Conservation (phyloP, 2,888 invertebrate genomes). For the Cephonodes hylas region DNA sequence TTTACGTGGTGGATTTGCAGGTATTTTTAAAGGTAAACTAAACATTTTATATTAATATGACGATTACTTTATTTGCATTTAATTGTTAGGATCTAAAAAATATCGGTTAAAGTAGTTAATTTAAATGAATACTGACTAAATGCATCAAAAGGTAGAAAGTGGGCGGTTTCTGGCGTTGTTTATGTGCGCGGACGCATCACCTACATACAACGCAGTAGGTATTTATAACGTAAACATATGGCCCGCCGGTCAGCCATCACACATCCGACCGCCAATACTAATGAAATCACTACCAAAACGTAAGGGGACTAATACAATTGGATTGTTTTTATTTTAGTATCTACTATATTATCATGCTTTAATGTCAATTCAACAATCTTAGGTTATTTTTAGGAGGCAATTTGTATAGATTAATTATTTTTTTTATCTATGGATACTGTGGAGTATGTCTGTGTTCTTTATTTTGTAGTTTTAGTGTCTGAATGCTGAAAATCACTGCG, state of each 20-base stretch:
- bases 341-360: background rate
- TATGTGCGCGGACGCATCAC: conserved; percentile 55
- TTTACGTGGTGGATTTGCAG: no score
- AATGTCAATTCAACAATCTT: background rate
- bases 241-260: conserved; percentile 36
- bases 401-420: no score
- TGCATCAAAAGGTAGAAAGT: conserved; percentile 33
- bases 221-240: conserved; percentile 76
- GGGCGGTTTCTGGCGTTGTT: conserved; percentile 68
- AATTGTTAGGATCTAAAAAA: no score
- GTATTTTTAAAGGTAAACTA: no score
- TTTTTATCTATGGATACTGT: no score
- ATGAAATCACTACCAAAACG: background rate
- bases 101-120: no score
- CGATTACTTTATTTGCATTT: background rate
- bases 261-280: conserved; percentile 5
- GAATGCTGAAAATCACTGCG: no score
- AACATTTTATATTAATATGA: no score
- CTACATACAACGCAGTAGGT: conserved; percentile 50
- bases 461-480: no score
- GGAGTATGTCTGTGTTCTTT: no score
- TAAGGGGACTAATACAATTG: background rate
- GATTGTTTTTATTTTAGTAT: background rate
- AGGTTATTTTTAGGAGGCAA: no score
- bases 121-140: conserved; percentile 17